These are phyloP conservation scores for Pantherophis guttatus DNA, from an alignment of 2,113 vertebrate species.

Conservation along the genomic window DNA sequence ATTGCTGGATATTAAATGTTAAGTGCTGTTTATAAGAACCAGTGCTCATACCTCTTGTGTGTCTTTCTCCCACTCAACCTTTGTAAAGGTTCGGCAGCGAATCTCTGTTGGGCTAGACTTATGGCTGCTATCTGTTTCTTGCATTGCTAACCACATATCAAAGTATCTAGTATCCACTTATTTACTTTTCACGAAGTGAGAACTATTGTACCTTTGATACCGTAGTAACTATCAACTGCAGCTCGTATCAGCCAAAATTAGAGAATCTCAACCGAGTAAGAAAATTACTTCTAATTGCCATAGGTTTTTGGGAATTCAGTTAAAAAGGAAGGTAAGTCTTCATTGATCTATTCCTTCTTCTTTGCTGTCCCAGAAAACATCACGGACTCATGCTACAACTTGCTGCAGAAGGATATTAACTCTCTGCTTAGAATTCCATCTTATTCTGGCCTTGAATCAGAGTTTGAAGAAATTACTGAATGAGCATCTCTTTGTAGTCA, in stretches of 20 bases:
- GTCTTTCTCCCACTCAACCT: neutral
- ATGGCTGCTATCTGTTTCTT: neutral
- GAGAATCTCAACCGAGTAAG: neutral
- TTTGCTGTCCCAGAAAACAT: neutral
- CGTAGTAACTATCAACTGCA: rapidly evolving
- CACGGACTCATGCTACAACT: neutral
- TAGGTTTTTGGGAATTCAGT: neutral
- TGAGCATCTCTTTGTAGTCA: neutral
- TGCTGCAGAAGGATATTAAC: neutral
- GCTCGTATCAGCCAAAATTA: neutral
- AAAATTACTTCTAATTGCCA: neutral
- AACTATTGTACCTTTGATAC: neutral
- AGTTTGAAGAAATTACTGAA: slow-evolving; percentile 6
- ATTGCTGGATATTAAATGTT: neutral
- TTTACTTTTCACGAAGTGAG: neutral
- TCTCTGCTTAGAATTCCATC: rapidly evolving
- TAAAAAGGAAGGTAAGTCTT: neutral
- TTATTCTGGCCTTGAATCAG: rapidly evolving
- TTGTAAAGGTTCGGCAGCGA: neutral
- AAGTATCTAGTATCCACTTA: neutral
- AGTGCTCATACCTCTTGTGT: neutral
- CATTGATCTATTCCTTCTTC: rapidly evolving
- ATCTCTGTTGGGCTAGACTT: neutral
- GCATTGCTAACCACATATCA: neutral
- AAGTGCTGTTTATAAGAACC: neutral